Evolutionary conservation across 2,113 vertebrate genomes (phyloP).

Genomic region (Dromas ardeola): DNA sequence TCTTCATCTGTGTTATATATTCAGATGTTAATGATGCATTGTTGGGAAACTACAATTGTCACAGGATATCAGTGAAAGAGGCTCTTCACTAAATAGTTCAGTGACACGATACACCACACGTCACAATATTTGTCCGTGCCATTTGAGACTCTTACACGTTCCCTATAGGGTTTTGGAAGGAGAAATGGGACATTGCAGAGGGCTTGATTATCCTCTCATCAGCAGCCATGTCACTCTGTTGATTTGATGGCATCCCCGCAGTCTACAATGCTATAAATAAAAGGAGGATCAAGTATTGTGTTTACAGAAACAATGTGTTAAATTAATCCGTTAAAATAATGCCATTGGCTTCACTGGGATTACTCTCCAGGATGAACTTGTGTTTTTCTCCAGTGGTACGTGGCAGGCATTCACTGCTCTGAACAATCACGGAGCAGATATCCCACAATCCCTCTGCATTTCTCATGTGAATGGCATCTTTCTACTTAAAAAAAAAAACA

Average conservation of each 20-base stretch:
- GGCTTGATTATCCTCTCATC: background rate
- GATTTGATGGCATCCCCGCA: background rate
- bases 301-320: background rate
- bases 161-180: background rate
- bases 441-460: background rate
- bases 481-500: background rate
- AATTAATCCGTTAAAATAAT: background rate
- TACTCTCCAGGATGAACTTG: background rate
- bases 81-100: background rate
- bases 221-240: background rate
- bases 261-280: background rate
- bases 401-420: background rate
- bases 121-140: background rate
- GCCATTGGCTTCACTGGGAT: background rate
- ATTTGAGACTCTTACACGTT: background rate
- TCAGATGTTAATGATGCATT: background rate
- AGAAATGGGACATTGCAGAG: background rate
- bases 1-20: background rate
- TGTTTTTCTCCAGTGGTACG: background rate
- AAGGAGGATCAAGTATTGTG: background rate
- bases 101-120: fast-evolving
- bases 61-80: background rate
- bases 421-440: background rate
- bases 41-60: background rate
- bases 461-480: background rate